Base-by-base conservation (phyloP, 2,113 vertebrate species). In the Motacilla tschutschensis region DNA sequence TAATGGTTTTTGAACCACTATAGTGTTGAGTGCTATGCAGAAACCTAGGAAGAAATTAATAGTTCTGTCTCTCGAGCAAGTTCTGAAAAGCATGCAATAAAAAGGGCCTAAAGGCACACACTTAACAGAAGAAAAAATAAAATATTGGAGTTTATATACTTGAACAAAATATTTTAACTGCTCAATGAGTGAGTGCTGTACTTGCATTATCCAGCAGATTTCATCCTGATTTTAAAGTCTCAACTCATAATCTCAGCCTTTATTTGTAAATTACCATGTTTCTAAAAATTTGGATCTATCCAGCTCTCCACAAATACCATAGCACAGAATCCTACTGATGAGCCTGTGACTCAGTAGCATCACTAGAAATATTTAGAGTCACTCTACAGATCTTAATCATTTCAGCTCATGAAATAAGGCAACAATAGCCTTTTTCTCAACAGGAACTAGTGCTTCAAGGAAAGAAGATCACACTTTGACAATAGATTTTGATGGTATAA, bases 21-120 rank as follows among this genome's bases (percentile, higher is more conserved):
- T 53, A 89, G 63, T 73, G 48, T 73, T 74, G 58, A 80, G 15
- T 57, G 71, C 38, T 78, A 75, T n/a, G 69, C 6, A 91, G 64
- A 92, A 88, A 79, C 44, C 50, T 73, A 70, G 26, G 33, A 94
- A 43, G 83, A 92, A 91, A 88, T 89, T 85, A 93, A 43, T 74
- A 82, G 70, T 76, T 89, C 74, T 90, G 78, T 89, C 74, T 85
- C 88, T 86, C 59, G 55, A 91, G 88, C 70, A 86, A 78, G 74
- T 83, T 92, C 90, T 86, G 58, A 86, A 92, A 92, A 89, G 43
- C 51, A 62, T 81, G 55, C 66, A 84, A 71, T 72, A 86, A 89
- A 79, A 83, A 87, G 12, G n/a, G 38, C 80, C 88, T 51, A 77
- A 89, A 87, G 87, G 79, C 62, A 84, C 17, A 72, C 31, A 40